Evolutionary conservation across 2,888 invertebrate species (phyloP), one percentile per base, ranked within the genome.

Genomic region (Acanthopleura granulata): DNA sequence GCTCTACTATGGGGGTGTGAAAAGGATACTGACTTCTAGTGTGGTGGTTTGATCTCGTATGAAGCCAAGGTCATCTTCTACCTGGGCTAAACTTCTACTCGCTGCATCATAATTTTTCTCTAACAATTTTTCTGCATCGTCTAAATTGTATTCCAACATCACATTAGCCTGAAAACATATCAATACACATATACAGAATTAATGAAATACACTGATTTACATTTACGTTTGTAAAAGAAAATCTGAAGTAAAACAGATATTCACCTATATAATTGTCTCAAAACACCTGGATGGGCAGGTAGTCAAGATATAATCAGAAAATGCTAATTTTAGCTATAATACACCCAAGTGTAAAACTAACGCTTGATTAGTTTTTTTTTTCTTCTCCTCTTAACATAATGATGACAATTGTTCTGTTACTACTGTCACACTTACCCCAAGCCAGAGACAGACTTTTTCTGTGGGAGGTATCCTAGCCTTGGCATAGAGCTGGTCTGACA

Each of bases 1-100:
- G n/a, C n/a, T n/a, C n/a, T n/a, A n/a, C n/a, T n/a, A n/a, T n/a
- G n/a, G n/a, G n/a, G n/a, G n/a, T n/a, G n/a, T 14, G 18, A 57
- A 79, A 90, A 91, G 91, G 91, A 91, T 91, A 91, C 91, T 99
- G 30, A 99, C 99, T 94, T 99, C 99, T 70, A 97, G 96, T 27
- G 98, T 99, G 22, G 99, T 99, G 88, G 96, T 95, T 91, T 99
- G 99, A 92, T 99, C 98, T 88, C 98, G 94, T 75, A 98, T 92
- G 91, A 97, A 98, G 91, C 97, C 97, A 84, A 98, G 93, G 92
- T 98, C 98, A 88, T 96, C 94, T 85, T 97, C 96, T 61, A 98
- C 94, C 90, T 94, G 95, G 77, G 93, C 93, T 77, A 97, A 92
- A 91, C 96, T 96, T 87, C 94, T 94, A 83, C 94, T 94, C 16